These are phyloP conservation scores for Saimiri boliviensis DNA, from an alignment of 2,113 vertebrate species.

Conservation along the genomic window DNA sequence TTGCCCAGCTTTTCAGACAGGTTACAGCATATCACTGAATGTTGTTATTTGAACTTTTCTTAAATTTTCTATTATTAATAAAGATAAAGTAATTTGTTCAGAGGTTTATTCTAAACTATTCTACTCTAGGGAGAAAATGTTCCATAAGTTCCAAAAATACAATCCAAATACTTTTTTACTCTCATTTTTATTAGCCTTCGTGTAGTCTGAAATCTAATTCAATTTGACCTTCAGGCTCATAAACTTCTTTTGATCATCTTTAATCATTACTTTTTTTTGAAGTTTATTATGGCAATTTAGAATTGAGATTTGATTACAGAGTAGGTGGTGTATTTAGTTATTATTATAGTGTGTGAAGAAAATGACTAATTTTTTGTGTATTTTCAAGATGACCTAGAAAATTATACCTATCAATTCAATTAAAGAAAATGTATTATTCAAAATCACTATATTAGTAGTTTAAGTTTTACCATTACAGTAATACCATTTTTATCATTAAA, in stretches of 20 bases:
- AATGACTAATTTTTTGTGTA: conserved; percentile 22
- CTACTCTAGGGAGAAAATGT: background rate
- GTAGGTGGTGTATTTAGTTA: conserved; percentile 43
- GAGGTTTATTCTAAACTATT: background rate
- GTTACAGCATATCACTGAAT: background rate
- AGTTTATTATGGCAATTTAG: conserved; percentile 67
- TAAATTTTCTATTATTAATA: background rate
- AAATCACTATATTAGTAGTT: background rate
- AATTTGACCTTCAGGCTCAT: conserved; percentile 55
- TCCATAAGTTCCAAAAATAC: background rate
- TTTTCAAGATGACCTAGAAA: background rate
- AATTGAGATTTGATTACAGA: conserved; percentile 52
- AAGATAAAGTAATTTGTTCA: background rate
- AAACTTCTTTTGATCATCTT: conserved; percentile 25
- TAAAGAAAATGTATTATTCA: conserved; percentile 56
- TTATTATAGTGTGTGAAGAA: conserved; percentile 60
- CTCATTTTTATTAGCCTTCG: conserved; percentile 51
- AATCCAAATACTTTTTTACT: background rate
- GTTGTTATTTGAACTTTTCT: background rate
- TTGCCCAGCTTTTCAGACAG: background rate
- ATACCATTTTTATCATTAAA: background rate
- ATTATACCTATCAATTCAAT: conserved; percentile 61
- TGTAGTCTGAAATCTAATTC: background rate
- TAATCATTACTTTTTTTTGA: conserved; percentile 58
- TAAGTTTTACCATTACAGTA: background rate